Base-by-base conservation (phyloP, 1,140 invertebrate species). In the Octopus sinensis region DNA sequence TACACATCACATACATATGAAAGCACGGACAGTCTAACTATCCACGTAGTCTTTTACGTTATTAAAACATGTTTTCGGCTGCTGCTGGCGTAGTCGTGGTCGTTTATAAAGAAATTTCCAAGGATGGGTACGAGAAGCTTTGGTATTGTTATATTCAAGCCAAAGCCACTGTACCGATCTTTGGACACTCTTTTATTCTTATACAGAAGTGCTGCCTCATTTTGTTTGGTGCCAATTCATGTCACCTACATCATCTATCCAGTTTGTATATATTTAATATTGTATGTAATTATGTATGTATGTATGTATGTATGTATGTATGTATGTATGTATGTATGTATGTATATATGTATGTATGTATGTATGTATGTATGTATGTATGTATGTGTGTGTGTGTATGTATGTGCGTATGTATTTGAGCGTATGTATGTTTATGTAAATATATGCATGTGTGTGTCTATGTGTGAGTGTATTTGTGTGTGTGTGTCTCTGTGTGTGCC, bases 281-380 rank as follows among this genome's bases (percentile, higher is more conserved):
- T 4, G 17, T 77, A 78, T 54, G 17, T 51, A 43, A 56, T 2
- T 52, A 56, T 23, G 17, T 77, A 43, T 78, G 53, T 54, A 62
- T 81, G 76, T 81, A 62, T 82, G 81, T 82, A 62, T 82, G 81
- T 56, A 68, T 79, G 81, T 78, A 62, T 82, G 81, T 68, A 62
- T 78, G 76, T 78, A 62, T 79, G 81, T 80, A 71, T 76, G 76
- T 80, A 73, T 62, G 76, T 83, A 71, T 81, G 71, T 78, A 51
- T 81, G 79, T n/a, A n/a, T n/a, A n/a, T n/a, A n/a, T n/a, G 82
- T 53, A 71, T 81, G 71, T 78, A 51, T 81, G 79, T 68, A 68
- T 80, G 82, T 78, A 71, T 80, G 79, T 78, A 54, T 82, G 71
- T 76, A 71, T 80, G 79, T 68, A 77, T 75, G 79, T 62, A 62